phyloP scores from a whole-genome alignment of 1,140 invertebrate species.

The Macrostomum lignano region DNA sequence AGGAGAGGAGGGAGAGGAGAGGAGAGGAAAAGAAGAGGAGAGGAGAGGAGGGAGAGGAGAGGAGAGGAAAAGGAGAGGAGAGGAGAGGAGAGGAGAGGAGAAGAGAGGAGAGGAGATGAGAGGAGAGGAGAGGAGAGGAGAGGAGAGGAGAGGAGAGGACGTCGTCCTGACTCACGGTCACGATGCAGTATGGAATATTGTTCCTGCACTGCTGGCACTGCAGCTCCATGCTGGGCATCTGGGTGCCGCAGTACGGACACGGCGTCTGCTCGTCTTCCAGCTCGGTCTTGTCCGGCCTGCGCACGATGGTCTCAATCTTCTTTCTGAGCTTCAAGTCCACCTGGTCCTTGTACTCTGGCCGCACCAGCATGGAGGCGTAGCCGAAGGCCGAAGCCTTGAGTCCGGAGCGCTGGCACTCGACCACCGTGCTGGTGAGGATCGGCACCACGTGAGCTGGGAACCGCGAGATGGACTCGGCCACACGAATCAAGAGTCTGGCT shows the following conservation, averaged over 20 bases:
- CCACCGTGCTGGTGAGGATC: conserved; percentile 79
- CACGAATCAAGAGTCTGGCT: conserved; percentile 58
- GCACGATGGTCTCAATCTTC: conserved; percentile 11
- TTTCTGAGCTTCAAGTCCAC: conserved; percentile 42
- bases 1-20: too few species aligned
- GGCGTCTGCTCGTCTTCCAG: conserved; percentile 33
- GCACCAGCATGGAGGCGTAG: conserved; percentile 64
- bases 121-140: too few species aligned
- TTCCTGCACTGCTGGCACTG: conserved; percentile 58
- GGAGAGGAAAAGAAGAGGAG: too few species aligned
- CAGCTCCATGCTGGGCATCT: conserved; percentile 44
- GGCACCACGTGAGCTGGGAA: conserved; percentile 81
- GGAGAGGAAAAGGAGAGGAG: too few species aligned
- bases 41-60: too few species aligned
- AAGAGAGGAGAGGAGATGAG: too few species aligned
- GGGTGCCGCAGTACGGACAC: conserved; percentile 54
- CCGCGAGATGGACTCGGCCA: conserved; percentile 72
- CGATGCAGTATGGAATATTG: conserved; percentile 67
- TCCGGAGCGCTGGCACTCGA: conserved; percentile 72
- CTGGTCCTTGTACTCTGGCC: conserved; percentile 53
- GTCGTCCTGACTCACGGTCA: conserved; percentile 38
- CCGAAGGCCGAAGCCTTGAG: conserved; percentile 58
- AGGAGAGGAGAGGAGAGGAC: neutral
- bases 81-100: too few species aligned
- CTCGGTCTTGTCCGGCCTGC: conserved; percentile 31